Percentiles rank a stretch among this genome's conserved stretches.
phyloP scores from a whole-genome alignment of 2,888 invertebrate species.

The Drosophila rubida region DNA sequence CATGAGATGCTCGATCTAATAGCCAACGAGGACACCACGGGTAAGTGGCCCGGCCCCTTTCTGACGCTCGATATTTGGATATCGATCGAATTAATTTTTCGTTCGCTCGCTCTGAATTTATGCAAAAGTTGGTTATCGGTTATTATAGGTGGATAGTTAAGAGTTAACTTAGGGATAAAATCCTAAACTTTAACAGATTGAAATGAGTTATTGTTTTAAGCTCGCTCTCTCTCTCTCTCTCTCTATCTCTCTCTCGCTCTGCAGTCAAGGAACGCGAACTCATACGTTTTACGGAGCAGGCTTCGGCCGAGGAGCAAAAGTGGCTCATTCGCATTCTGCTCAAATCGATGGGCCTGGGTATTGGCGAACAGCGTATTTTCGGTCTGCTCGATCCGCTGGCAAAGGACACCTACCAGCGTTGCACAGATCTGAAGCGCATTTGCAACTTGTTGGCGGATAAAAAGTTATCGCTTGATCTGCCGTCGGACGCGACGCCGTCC shows the following conservation, averaged over 20 bases:
- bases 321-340: slow-evolving; percentile 96
- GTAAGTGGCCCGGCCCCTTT: slow-evolving; percentile 84
- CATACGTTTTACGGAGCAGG: slow-evolving; percentile 88
- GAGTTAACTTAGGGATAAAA: too few relatives aligned
- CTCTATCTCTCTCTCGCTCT: neutral
- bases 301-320: slow-evolving; percentile 92
- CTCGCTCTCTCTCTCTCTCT: neutral
- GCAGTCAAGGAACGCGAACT: slow-evolving; percentile 87
- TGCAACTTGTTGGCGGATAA: slow-evolving; percentile 74
- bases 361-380: slow-evolving; percentile 90
- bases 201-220: too few relatives aligned
- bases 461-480: slow-evolving; percentile 18
- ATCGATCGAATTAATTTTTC: too few relatives aligned
- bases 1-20: slow-evolving; percentile 91
- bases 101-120: too few relatives aligned
- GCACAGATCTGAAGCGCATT: slow-evolving; percentile 89
- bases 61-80: too few relatives aligned
- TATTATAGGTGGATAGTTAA: too few relatives aligned
- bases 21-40: slow-evolving; percentile 88
- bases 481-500: neutral
- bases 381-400: slow-evolving; percentile 92
- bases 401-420: slow-evolving; percentile 89
- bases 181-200: too few relatives aligned
- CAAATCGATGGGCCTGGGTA: slow-evolving; percentile 92
- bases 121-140: too few relatives aligned